Base-by-base conservation (phyloP, 2,113 vertebrate species). In the Aegithalos caudatus region DNA sequence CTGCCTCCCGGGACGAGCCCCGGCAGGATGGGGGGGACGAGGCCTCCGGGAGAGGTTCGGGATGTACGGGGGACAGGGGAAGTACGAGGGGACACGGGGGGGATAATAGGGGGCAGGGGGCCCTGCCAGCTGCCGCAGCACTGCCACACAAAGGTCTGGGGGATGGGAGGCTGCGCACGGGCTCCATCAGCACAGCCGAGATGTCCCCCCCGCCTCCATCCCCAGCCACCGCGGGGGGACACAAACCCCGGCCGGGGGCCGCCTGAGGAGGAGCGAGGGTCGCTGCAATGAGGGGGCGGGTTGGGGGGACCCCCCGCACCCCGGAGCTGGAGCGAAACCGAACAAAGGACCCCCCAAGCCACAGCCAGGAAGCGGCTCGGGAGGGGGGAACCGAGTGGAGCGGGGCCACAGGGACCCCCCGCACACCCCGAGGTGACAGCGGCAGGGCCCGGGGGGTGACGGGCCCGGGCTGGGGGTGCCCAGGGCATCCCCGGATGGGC, bases 81-180 rank as follows among this genome's bases (percentile, higher is more conserved):
- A 35, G 17, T 2, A n/a, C 24, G 8, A n/a, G 17, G 25, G 38
- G 4, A 28, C 23, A 35, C 6, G 31, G 27, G 18, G 10, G 44
- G 7, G 51, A n/a, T 12, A 33, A 3, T 2, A 9, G 20, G 40
- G 77, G 61, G 28, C n/a, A 11, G 37, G 8, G 53, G 57, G 35
- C 51, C 65, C 71, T 20, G 37, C 54, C 88, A 87, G 88, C 88
- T 79, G 83, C 88, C 16, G 79, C 88, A 74, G 88, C 79, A 42
- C 27, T 11, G 27, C 40, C 73, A 84, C 88, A 94, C 92, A 92
- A 94, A 85, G 93, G 56, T 88, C 72, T 92, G 89, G 89, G 89
- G 93, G 93, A 94, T 81, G 89, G 85, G 89, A 88, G 50, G 14
- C 80, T 76, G 69, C 35, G 25, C 76, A 81, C 29, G 22, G n/a